Evolutionary conservation across 2,888 invertebrate species (phyloP).

Genomic region (Noctua fimbriata): DNA sequence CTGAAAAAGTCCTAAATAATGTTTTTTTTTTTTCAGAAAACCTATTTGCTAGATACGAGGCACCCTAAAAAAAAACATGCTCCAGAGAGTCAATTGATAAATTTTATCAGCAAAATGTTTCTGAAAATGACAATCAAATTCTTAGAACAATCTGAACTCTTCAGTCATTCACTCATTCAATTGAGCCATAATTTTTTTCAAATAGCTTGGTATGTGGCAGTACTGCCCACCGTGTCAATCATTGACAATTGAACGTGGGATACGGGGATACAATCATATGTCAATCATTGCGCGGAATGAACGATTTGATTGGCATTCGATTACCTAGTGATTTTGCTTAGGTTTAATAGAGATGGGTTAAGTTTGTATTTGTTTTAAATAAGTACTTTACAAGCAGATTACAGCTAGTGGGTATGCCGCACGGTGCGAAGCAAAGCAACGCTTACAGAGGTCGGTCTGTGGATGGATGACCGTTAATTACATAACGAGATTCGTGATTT

Average conservation of each 20-base stretch:
- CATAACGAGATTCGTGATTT: not conserved
- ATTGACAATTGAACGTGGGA: constrained; percentile 19
- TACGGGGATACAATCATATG: constrained; percentile 27
- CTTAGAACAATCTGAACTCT: not conserved
- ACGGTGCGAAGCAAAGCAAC: not conserved
- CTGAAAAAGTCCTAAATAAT: not conserved
- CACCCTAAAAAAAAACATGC: not conserved
- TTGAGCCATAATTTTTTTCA: constrained; percentile 7
- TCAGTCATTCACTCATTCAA: constrained; percentile 28
- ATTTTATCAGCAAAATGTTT: not conserved
- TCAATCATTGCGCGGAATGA: constrained; percentile 49
- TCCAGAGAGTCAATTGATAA: not conserved
- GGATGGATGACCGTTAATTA: not conserved
- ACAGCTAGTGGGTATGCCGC: not conserved
- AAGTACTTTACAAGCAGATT: not conserved
- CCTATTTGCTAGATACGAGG: not conserved
- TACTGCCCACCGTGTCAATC: constrained; percentile 50
- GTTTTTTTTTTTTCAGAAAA: not conserved
- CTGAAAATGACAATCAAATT: not conserved
- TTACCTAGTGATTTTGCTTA: constrained; percentile 36
- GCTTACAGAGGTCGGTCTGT: rapidly evolving
- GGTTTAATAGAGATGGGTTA: constrained; percentile 5
- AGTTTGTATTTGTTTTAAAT: not conserved
- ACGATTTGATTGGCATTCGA: constrained; percentile 51
- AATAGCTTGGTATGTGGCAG: constrained; percentile 25